phyloP scores from a whole-genome alignment of 2,888 invertebrate genomes.

The Laothoe populi region DNA sequence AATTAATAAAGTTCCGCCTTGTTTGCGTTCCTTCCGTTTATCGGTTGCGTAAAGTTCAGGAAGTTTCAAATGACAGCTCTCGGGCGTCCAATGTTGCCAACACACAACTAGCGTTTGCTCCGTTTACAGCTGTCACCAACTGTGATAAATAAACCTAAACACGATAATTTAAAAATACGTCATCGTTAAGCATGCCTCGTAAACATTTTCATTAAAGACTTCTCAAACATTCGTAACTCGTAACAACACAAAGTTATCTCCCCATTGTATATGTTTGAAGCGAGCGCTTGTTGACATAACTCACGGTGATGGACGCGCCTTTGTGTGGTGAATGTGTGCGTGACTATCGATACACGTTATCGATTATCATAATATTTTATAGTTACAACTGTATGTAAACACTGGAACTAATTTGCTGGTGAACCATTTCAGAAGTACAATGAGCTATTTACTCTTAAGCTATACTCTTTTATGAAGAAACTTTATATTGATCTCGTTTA shows the following conservation, averaged over 20 bases:
- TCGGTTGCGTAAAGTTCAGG: no score
- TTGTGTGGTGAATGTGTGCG: conserved; percentile 51
- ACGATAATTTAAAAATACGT: neutral
- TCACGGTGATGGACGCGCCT: conserved; percentile 50
- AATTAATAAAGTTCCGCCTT: no score
- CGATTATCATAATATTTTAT: conserved; percentile 41
- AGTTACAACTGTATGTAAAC: conserved; percentile 1
- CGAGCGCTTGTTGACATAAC: conserved; percentile 50
- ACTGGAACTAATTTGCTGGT: neutral
- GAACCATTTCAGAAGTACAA: neutral
- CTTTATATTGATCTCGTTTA: no score
- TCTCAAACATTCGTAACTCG: conserved; percentile 15
- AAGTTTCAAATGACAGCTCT: no score
- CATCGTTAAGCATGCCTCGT: conserved; percentile 3
- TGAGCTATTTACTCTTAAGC: no score
- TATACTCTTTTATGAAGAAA: no score
- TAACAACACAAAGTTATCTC: conserved; percentile 33
- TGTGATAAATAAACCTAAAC: neutral
- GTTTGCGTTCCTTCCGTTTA: no score
- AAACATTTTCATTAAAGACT: conserved; percentile 2
- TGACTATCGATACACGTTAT: conserved; percentile 39
- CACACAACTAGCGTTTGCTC: no score
- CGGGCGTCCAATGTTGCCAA: no score
- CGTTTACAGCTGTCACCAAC: neutral
- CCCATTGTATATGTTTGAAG: conserved; percentile 43